Evolutionary conservation across 2,888 invertebrate species (phyloP).

Genomic region (Drosophila peninsularis): DNA sequence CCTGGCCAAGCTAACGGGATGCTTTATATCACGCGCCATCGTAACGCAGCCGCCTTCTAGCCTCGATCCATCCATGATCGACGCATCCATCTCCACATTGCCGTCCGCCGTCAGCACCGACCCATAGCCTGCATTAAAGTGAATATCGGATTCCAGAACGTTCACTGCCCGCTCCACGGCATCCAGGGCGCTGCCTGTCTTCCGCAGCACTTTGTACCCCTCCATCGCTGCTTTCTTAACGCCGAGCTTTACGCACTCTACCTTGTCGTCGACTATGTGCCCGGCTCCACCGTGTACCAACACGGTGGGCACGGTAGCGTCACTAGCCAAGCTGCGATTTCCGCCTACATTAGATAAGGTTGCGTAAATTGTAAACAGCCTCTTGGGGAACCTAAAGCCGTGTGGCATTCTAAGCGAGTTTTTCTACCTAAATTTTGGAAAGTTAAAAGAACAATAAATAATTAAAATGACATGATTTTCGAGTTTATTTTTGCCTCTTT

Average conservation of each 20-base stretch:
- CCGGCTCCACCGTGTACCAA: slow-evolving; percentile 94
- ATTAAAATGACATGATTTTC: neutral
- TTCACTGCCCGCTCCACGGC: slow-evolving; percentile 92
- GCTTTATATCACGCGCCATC: slow-evolving; percentile 89
- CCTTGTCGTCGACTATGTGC: slow-evolving; percentile 87
- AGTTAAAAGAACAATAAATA: neutral
- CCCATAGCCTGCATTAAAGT: slow-evolving; percentile 93
- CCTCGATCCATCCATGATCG: slow-evolving; percentile 91
- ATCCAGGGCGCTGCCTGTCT: slow-evolving; percentile 88
- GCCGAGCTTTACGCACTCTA: slow-evolving; percentile 88
- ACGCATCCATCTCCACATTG: slow-evolving; percentile 93
- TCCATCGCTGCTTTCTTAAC: slow-evolving; percentile 87
- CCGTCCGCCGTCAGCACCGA: slow-evolving; percentile 91
- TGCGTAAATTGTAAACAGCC: neutral
- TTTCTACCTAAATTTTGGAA: neutral
- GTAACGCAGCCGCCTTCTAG: slow-evolving; percentile 90
- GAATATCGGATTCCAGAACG: slow-evolving; percentile 90
- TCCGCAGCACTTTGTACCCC: slow-evolving; percentile 86
- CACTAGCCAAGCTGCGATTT: too few species aligned
- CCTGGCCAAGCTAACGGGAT: slow-evolving; percentile 91
- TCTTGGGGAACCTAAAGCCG: neutral
- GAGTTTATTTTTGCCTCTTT: neutral
- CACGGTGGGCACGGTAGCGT: slow-evolving; percentile 85
- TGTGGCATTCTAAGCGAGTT: slow-evolving; percentile 9
- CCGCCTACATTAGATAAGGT: neutral